A percentile compares a stretch with the other conserved stretches of the same genome.
Evolutionary conservation across 64 coral and sea anemone genomes (phyloP).

Genomic region (Dendrophyllia cribrosa): DNA sequence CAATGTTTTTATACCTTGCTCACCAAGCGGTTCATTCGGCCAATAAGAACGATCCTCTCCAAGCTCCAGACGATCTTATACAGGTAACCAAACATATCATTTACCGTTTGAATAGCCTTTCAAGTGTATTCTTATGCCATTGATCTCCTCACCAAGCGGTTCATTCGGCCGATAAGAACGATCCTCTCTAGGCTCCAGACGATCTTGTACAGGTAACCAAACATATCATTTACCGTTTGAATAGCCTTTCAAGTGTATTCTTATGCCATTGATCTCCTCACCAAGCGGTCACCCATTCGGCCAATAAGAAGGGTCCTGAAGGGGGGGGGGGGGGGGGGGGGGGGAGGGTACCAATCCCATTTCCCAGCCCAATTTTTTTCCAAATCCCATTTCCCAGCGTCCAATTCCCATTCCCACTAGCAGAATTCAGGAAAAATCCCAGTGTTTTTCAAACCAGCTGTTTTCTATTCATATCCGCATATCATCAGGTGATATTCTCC

Average conservation of each 20-base stretch:
- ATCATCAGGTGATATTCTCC: too few relatives aligned
- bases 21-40: constrained; percentile 93
- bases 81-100: constrained; percentile 26
- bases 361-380: too few relatives aligned
- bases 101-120: too few relatives aligned
- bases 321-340: too few relatives aligned
- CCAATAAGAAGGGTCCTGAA: constrained; percentile 80
- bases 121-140: too few relatives aligned
- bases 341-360: too few relatives aligned
- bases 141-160: constrained; percentile 79
- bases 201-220: constrained; percentile 70
- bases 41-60: constrained; percentile 81
- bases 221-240: not conserved
- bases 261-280: constrained; percentile 26
- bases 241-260: too few relatives aligned
- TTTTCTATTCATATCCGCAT: too few relatives aligned
- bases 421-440: too few relatives aligned
- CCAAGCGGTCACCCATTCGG: constrained; percentile 90
- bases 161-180: constrained; percentile 83
- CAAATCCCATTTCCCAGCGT: too few relatives aligned
- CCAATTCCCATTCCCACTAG: too few relatives aligned
- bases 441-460: too few relatives aligned
- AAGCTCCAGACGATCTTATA: constrained; percentile 78
- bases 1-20: constrained; percentile 87
- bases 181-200: constrained; percentile 82